Evolutionary conservation across 2,113 vertebrate species (phyloP), one percentile per base, ranked within the genome.

Genomic region (Eolophus roseicapilla): DNA sequence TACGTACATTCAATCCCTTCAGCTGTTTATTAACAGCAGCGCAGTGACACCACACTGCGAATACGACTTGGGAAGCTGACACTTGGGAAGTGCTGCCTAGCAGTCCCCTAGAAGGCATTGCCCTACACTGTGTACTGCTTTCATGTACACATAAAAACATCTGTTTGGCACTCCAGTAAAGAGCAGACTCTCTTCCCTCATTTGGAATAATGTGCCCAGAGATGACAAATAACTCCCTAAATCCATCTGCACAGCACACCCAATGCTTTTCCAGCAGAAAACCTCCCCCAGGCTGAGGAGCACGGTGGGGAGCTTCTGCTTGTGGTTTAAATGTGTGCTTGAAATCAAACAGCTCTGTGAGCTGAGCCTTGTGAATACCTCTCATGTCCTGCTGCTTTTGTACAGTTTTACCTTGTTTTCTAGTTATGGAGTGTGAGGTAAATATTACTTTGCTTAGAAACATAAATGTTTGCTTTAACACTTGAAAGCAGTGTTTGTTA

Each of bases 111-210:
- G 19, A 6, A 27, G 29, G 31, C 18, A 15, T 29, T 41, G 59
- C 52, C 59, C 21, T 31, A 4, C 1, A 0, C 13, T 37, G 3
- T 5, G 35, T 35, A 24, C 17, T 13, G 13, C 11, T 39, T 28
- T 20, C 4, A 3, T 2, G 6, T 20, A 33, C 3, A 2, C 2
- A 2, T 7, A 8, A 15, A n/a, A 68, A 18, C 2, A 0, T 8
- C 12, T 12, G 13, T 41, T 37, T 43, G 13, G n/a, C 18, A 4
- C 27, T 46, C 67, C 39, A 43, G 3, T 27, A 14, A 57, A 11
- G 6, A 28, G 43, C 29, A 6, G 15, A 4, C 27, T 29, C 23
- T 31, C 20, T 21, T 67, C 27, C 21, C 27, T 44, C 4, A 0
- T 3, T 43, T 5, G 15, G 62, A 23, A 35, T 1, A 23, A 35